These are phyloP conservation scores for Nothocercus nigrocapillus DNA, from an alignment of 2,113 vertebrate species.

Conservation along the genomic window DNA sequence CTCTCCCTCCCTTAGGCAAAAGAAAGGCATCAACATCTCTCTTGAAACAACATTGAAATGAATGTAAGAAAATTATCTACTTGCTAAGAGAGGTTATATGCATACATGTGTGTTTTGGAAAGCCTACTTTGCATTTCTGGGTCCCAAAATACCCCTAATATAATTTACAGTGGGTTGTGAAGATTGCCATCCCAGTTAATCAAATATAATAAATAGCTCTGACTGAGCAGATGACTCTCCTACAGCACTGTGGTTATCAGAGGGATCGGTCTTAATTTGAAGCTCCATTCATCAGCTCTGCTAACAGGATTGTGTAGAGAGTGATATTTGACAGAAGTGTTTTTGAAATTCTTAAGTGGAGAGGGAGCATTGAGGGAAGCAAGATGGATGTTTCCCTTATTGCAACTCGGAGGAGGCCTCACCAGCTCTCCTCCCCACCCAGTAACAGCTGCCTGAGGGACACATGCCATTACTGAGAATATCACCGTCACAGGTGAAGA, in stretches of 20 bases:
- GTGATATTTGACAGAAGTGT: constrained; percentile 69
- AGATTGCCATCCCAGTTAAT: constrained; percentile 74
- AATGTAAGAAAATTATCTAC: constrained; percentile 26
- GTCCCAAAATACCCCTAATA: constrained; percentile 56
- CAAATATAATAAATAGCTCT: constrained; percentile 75
- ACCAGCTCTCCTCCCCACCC: not conserved
- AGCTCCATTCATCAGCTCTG: constrained; percentile 72
- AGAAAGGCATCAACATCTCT: not conserved
- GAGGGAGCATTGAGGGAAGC: constrained; percentile 32
- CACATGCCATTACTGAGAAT: not conserved
- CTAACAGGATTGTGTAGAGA: constrained; percentile 58
- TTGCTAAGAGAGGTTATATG: not conserved
- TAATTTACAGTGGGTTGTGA: constrained; percentile 66
- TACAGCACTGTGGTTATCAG: constrained; percentile 68
- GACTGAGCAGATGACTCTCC: constrained; percentile 69
- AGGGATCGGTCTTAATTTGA: constrained; percentile 74
- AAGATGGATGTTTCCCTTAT: constrained; percentile 69
- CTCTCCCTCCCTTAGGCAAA: not conserved
- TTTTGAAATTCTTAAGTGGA: constrained; percentile 71
- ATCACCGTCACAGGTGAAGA: not conserved
- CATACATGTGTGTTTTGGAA: not conserved
- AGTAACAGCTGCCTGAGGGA: not conserved
- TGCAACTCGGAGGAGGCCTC: not conserved
- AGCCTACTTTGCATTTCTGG: constrained; percentile 52
- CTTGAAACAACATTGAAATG: not conserved